Conservation (phyloP, 2,113 vertebrate species). For the Fukomys damarensis region DNA sequence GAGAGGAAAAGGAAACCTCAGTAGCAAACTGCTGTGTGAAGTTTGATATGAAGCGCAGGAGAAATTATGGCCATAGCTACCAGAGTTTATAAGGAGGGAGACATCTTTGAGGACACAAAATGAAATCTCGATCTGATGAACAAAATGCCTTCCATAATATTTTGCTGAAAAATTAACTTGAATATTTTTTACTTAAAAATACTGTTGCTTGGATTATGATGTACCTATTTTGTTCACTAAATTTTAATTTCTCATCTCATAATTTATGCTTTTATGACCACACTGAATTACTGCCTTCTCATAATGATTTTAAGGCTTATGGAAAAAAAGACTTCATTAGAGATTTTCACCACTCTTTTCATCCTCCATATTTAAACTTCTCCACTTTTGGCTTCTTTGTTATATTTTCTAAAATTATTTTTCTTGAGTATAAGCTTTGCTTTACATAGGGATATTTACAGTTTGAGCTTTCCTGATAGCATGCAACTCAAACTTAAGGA, state of each 20-base stretch:
- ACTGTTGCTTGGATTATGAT: conserved; percentile 1
- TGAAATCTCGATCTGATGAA: neutral
- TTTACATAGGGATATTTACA: neutral
- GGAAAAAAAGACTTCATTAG: neutral
- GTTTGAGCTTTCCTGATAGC: neutral
- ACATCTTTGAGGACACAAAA: neutral
- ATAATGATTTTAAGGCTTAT: conserved; percentile 52
- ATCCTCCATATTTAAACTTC: neutral
- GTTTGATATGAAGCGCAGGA: neutral
- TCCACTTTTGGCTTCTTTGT: neutral
- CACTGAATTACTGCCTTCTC: conserved; percentile 33
- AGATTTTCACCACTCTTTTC: conserved; percentile 13
- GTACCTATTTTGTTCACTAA: conserved; percentile 17
- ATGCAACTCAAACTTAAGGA: neutral
- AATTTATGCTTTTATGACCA: neutral
- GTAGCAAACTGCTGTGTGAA: neutral
- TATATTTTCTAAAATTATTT: neutral
- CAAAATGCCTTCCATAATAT: neutral
- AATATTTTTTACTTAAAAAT: conserved; percentile 12
- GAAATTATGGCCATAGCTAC: neutral
- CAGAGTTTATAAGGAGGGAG: neutral
- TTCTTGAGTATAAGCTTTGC: conserved; percentile 13
- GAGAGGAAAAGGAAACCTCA: neutral
- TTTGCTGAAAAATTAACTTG: conserved; percentile 39
- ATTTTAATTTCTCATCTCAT: neutral